Conservation (phyloP, 2,797 vertebrate species). For the Pachyuromys duprasi region DNA sequence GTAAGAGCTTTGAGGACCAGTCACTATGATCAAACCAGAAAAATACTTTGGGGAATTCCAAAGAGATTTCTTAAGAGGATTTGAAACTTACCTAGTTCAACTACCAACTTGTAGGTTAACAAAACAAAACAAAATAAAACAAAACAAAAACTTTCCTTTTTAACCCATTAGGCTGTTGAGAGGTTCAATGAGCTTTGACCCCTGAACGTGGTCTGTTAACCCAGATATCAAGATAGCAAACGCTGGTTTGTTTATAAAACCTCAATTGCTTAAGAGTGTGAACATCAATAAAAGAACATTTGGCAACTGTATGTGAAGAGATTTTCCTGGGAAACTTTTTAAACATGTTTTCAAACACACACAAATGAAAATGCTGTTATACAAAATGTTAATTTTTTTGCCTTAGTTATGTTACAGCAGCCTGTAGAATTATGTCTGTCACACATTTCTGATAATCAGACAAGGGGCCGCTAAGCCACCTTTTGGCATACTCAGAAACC, state of each 20-base stretch:
- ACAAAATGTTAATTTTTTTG: not conserved
- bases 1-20: not conserved
- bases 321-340: not conserved
- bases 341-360: constrained; percentile 17
- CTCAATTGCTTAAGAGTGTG: not conserved
- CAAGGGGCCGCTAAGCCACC: not conserved
- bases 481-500: not conserved
- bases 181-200: not conserved
- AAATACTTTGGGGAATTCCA: constrained; percentile 7
- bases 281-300: constrained; percentile 43
- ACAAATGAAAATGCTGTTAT: not conserved
- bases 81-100: not conserved
- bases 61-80: constrained; percentile 47
- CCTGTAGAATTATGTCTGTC: not conserved
- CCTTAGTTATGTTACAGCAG: not conserved
- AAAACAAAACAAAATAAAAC: not conserved
- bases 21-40: not conserved
- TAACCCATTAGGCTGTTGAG: not conserved
- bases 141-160: not conserved
- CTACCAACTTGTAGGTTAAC: not conserved
- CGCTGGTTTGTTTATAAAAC: constrained; percentile 40
- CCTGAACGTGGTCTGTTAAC: not conserved
- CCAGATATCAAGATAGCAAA: not conserved
- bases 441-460: not conserved
- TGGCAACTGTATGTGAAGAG: constrained; percentile 29